Percentiles rank a stretch among this genome's conserved stretches.
These are phyloP conservation scores for Sinelater perroti DNA, from an alignment of 2,888 invertebrate genomes.

Conservation along the genomic window DNA sequence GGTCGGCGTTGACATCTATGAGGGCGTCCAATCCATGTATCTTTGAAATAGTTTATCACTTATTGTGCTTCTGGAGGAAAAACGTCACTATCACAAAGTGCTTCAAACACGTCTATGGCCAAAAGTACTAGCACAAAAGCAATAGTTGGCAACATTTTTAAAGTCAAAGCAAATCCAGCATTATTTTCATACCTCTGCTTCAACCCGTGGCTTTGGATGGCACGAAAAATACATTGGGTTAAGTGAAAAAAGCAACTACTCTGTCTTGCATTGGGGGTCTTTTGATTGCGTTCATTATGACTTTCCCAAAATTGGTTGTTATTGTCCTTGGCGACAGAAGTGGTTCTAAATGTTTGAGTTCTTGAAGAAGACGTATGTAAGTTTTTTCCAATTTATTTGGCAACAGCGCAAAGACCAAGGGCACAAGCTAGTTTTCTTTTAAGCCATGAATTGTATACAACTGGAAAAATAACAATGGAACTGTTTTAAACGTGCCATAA, in stretches of 20 bases:
- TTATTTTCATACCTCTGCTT: conserved; percentile 16
- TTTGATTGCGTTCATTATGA: no score
- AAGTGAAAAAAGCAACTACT: conserved; percentile 40
- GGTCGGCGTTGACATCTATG: background rate
- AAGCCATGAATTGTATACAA: conserved; percentile 35
- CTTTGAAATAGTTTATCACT: conserved; percentile 6
- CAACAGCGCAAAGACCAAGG: conserved; percentile 35
- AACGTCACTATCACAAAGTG: no score
- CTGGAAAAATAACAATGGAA: conserved; percentile 39
- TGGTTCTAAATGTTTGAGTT: no score
- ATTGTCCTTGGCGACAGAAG: no score
- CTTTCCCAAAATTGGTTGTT: no score
- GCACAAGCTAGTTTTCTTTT: conserved; percentile 20
- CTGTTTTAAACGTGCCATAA: conserved; percentile 40
- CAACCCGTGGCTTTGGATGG: no score
- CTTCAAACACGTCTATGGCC: no score
- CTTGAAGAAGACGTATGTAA: no score
- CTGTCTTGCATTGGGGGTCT: background rate
- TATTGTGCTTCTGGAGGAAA: no score
- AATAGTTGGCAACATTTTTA: no score
- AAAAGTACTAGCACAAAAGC: no score
- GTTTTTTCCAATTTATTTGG: no score
- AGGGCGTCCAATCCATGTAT: conserved; percentile 2
- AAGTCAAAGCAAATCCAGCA: conserved; percentile 30
- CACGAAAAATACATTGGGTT: conserved; percentile 30